Evolutionary conservation across 2,888 invertebrate species (phyloP).

Genomic region (Folsomia manolachei): DNA sequence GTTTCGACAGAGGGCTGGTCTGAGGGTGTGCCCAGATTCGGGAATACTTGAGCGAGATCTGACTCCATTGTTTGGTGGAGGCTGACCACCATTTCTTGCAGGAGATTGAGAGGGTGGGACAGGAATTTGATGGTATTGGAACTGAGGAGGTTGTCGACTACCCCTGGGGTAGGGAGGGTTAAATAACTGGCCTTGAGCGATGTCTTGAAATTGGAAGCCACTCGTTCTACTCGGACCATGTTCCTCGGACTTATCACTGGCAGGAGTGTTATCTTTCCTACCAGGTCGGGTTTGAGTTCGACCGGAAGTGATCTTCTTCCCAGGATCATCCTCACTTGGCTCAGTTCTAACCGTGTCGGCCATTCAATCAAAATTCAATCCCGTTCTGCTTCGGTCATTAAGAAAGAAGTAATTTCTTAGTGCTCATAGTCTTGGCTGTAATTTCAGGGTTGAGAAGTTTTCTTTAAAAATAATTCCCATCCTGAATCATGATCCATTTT

Average conservation of each 20-base stretch:
- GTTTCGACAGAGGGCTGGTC: constrained; percentile 25
- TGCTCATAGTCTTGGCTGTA: not conserved
- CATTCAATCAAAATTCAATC: not conserved
- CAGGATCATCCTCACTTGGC: not conserved
- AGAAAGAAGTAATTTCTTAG: not conserved
- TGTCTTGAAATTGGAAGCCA: not conserved
- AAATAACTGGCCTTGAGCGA: constrained; percentile 20
- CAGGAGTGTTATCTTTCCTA: too few species aligned
- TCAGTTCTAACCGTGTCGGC: too few species aligned
- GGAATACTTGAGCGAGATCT: constrained; percentile 42
- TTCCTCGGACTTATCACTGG: not conserved
- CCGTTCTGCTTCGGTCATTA: not conserved
- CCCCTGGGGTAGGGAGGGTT: constrained; percentile 17
- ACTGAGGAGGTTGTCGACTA: too few species aligned
- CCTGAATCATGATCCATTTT: not conserved
- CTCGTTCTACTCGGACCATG: not conserved
- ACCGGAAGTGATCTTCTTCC: not conserved
- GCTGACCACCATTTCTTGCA: constrained; percentile 11
- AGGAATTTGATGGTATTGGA: constrained; percentile 38
- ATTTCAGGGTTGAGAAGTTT: not conserved
- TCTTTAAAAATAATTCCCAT: not conserved
- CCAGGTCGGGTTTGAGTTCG: too few species aligned
- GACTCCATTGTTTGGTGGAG: constrained; percentile 34
- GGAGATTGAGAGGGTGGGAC: not conserved
- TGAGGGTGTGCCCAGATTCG: constrained; percentile 2